Conservation (phyloP, 92 coral and sea anemone species). For the Siderastrea radians region DNA sequence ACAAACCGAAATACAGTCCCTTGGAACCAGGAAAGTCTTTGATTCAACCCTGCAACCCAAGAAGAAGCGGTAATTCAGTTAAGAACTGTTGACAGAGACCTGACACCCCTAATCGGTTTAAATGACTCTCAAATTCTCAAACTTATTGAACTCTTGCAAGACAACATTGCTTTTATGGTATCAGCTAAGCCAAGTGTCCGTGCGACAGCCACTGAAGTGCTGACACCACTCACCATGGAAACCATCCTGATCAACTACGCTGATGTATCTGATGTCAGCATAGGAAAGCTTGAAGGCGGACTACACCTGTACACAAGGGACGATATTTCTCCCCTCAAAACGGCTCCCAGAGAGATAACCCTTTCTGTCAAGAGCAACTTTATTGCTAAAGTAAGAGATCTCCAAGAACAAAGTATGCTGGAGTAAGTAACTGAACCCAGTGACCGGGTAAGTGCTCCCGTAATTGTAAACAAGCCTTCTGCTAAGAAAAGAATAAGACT, state of each 20-base stretch:
- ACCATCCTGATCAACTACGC: conserved; percentile 10
- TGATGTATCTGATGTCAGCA: conserved; percentile 28
- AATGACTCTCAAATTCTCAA: conserved; percentile 8
- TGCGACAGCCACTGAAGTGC: background rate
- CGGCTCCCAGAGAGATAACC: conserved; percentile 48
- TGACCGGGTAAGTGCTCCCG: conserved; percentile 45
- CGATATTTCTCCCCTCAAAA: conserved; percentile 12
- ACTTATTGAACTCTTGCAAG: conserved; percentile 26
- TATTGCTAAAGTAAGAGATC: conserved; percentile 23
- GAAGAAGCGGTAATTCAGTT: conserved; percentile 29
- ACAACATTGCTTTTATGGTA: conserved; percentile 20
- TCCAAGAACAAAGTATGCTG: conserved; percentile 43
- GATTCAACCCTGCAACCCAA: conserved; percentile 27
- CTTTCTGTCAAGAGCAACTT: conserved; percentile 19
- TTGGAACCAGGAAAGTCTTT: background rate
- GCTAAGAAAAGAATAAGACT: conserved; percentile 43
- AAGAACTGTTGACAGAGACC: conserved; percentile 8
- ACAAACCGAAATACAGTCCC: background rate
- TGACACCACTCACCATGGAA: conserved; percentile 15
- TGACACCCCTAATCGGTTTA: conserved; percentile 1
- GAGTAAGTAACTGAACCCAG: conserved; percentile 35
- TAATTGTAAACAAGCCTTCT: conserved; percentile 44
- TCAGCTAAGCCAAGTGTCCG: conserved; percentile 8
- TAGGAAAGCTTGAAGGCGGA: conserved; percentile 39
- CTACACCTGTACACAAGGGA: conserved; percentile 32